Evolutionary conservation across 2,888 invertebrate genomes (phyloP).

Genomic region (Cosmia pyralina): DNA sequence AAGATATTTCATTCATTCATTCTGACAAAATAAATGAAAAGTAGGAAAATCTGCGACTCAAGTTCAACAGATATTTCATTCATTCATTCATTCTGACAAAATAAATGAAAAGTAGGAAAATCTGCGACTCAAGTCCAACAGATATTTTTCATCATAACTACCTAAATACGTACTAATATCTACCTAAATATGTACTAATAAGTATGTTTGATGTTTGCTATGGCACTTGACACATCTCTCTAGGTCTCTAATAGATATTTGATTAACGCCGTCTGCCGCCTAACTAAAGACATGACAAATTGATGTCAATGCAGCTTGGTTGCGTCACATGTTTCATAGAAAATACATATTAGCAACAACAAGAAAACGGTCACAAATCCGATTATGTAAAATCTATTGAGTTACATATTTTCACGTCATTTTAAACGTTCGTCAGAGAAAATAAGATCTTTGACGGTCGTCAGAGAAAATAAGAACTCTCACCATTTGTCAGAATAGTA

Average conservation of each 20-base stretch:
- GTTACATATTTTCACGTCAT: background rate
- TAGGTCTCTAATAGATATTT: slow-evolving; percentile 31
- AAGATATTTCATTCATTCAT: no score
- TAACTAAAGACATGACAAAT: slow-evolving; percentile 47
- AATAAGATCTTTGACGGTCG: background rate
- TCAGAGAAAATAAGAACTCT: background rate
- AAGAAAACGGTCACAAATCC: background rate
- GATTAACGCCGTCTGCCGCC: slow-evolving; percentile 17
- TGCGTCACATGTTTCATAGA: background rate
- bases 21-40: no score
- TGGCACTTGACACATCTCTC: slow-evolving; percentile 11
- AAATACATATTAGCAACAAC: no score
- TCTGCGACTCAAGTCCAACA: background rate
- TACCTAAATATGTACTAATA: background rate
- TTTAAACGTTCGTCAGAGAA: background rate
- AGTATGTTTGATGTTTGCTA: slow-evolving; percentile 16
- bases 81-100: no score
- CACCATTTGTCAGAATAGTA: no score
- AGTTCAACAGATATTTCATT: no score
- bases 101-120: background rate
- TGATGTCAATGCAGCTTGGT: slow-evolving; percentile 21
- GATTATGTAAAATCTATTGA: no score
- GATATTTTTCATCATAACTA: background rate
- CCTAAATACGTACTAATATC: no score
- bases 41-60: no score